phyloP scores from a whole-genome alignment of 2,888 invertebrate species.

The Sarcophaga subvicina region DNA sequence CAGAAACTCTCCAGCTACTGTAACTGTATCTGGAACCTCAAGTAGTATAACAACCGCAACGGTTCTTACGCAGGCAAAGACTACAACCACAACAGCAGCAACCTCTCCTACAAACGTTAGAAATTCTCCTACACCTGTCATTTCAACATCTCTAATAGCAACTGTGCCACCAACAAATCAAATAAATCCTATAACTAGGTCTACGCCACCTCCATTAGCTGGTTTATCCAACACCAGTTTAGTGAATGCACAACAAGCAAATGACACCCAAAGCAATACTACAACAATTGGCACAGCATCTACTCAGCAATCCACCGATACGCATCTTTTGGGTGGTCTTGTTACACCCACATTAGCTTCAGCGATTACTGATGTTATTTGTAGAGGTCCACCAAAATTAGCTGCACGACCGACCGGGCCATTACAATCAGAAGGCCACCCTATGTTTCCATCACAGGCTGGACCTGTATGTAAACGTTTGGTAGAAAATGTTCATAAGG shows the following conservation, averaged over 20 bases:
- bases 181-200: conserved; percentile 60
- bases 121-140: conserved; percentile 43
- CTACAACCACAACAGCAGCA: conserved; percentile 25
- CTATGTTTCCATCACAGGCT: conserved; percentile 83
- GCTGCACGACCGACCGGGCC: conserved; percentile 82
- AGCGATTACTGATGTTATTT: conserved; percentile 77
- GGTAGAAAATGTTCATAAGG: conserved; percentile 85
- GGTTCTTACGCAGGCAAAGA: conserved; percentile 38
- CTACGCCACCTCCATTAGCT: conserved; percentile 76
- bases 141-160: conserved; percentile 17
- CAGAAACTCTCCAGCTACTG: conserved; percentile 39
- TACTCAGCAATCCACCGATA: conserved; percentile 71
- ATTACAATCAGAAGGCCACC: conserved; percentile 80
- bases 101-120: conserved; percentile 34
- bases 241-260: conserved; percentile 31
- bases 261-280: conserved; percentile 30
- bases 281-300: conserved; percentile 9
- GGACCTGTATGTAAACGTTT: conserved; percentile 84
- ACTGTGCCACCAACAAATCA: conserved; percentile 27
- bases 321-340: conserved; percentile 81
- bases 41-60: conserved; percentile 46
- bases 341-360: conserved; percentile 76
- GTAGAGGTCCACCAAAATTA: conserved; percentile 81
- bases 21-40: conserved; percentile 38
- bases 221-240: conserved; percentile 71